Conservation (phyloP, 2,797 vertebrate species). For the Decapterus maruadsi region DNA sequence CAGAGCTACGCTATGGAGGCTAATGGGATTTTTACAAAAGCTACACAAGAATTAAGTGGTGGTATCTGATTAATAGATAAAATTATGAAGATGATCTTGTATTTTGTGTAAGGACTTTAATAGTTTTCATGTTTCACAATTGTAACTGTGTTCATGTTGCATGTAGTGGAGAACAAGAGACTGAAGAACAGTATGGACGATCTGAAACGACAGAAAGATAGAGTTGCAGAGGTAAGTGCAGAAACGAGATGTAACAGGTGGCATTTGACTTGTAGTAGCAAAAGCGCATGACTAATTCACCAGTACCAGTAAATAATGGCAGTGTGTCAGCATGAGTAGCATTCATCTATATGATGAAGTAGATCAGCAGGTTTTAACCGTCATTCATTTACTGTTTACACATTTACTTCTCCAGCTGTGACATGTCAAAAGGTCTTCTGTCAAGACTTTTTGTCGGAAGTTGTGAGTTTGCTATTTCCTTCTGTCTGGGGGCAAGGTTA, state of each 20-base stretch:
- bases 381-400: neutral
- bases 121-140: neutral
- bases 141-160: constrained; percentile 31
- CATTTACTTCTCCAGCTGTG: neutral
- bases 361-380: neutral
- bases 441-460: neutral
- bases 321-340: neutral
- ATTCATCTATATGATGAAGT: neutral
- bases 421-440: neutral
- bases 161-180: constrained; percentile 78
- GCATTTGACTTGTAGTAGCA: neutral
- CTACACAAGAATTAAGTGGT: neutral
- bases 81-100: neutral
- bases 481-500: neutral
- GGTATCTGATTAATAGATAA: neutral
- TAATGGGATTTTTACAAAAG: too few species aligned
- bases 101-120: too few species aligned
- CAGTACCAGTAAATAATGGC: neutral
- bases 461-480: neutral
- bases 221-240: constrained; percentile 68
- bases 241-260: neutral
- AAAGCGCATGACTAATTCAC: too few species aligned
- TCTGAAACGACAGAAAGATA: constrained; percentile 67
- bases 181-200: constrained; percentile 64
- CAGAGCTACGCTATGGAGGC: too few species aligned